phyloP scores from a whole-genome alignment of 2,797 vertebrate species.

The Rhinella marina region DNA sequence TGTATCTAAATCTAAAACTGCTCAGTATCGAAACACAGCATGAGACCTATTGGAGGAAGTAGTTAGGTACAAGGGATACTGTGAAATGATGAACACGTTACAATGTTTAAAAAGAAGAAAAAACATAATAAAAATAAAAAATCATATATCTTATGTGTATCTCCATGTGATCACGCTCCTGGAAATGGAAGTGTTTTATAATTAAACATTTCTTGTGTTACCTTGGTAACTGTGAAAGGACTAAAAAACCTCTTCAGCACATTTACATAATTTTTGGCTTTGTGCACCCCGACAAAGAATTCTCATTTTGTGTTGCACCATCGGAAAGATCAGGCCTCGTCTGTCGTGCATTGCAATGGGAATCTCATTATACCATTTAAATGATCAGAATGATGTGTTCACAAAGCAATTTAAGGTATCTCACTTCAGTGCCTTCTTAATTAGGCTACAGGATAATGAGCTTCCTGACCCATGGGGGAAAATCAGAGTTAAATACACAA shows the following conservation, averaged over 20 bases:
- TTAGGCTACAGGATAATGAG: conserved; percentile 45
- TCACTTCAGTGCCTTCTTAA: conserved; percentile 34
- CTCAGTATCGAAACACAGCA: background rate
- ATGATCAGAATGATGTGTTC: conserved; percentile 48
- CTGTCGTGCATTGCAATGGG: conserved; percentile 22
- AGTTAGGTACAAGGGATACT: background rate
- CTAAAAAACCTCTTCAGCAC: conserved; percentile 39
- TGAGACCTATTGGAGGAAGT: background rate
- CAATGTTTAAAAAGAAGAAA: background rate
- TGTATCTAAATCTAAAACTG: background rate
- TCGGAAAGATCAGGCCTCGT: conserved; percentile 40
- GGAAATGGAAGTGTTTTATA: conserved; percentile 61
- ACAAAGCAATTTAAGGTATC: conserved; percentile 27
- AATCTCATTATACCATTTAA: conserved; percentile 50
- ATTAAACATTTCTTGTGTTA: conserved; percentile 62
- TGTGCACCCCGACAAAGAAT: conserved; percentile 44
- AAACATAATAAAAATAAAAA: background rate
- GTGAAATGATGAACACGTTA: background rate
- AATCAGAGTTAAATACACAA: conserved; percentile 4
- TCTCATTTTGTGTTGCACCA: conserved; percentile 47
- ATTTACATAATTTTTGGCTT: conserved; percentile 61
- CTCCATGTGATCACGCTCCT: conserved; percentile 35
- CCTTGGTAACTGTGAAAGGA: conserved; percentile 58
- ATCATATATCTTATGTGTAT: conserved; percentile 17
- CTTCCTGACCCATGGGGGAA: conserved; percentile 20